Base-by-base conservation (phyloP, 2,113 vertebrate genomes). In the Meriones unguiculatus region DNA sequence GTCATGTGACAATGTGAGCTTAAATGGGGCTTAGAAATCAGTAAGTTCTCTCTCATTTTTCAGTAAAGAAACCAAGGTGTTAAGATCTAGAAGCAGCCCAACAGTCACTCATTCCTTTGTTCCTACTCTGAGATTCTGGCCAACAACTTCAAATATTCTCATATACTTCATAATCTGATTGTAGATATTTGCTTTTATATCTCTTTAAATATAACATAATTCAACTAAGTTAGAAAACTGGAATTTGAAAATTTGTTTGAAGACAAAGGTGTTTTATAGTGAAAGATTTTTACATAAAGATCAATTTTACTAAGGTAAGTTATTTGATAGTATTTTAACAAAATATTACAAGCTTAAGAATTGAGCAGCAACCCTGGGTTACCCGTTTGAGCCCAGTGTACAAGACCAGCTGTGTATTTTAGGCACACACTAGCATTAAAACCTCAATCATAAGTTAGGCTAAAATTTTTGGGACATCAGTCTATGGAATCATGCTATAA, bases 311-410 rank as follows among this genome's bases (percentile, higher is more conserved):
- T 96, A 57, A 92, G 54, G 11, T 94, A 67, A 35, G 87, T 82
- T 87, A 57, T 38, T 69, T 67, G 41, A 84, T 96, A 41, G 86
- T 96, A 96, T 69, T 98, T 97, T 91, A 93, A 89, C 52, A 84
- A 84, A 88, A 91, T 86, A 46, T 96, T 93, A 57, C 5, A 59
- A 65, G n/a, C 22, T 17, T 14, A 70, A 91, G 81, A 73, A 62
- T 50, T 24, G 5, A 89, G 24, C n/a, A 91, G 70, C 52, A 46
- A 85, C 12, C 52, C 52, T 81, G 10, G 22, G 78, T 82, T 94
- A 86, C 90, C 46, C 41, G 54, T 90, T 90, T 93, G 72, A 62
- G 32, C 89, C 94, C 59, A 93, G 25, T 85, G 2, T 28, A 93
- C 15, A 75, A 65, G 64, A 76, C 81, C 52, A 92, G 46, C 20